Percentiles rank a stretch among this genome's conserved stretches.
These are phyloP conservation scores for Dicranocentrus wangi DNA, from an alignment of 2,888 invertebrate species.

Conservation along the genomic window DNA sequence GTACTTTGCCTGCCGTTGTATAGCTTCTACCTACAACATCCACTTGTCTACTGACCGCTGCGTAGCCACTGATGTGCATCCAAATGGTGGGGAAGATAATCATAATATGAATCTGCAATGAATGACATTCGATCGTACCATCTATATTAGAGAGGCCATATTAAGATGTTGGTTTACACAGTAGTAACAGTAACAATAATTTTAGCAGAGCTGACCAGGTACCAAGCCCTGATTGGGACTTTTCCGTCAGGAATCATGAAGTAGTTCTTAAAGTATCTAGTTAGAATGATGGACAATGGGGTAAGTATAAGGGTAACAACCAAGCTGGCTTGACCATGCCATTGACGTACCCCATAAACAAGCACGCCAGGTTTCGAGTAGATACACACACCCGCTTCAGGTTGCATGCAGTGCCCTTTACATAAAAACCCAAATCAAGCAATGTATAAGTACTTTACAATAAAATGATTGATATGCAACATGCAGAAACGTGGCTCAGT, in stretches of 20 bases:
- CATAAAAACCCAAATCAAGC: no score
- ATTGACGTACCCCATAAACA: slow-evolving; percentile 39
- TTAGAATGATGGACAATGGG: slow-evolving; percentile 21
- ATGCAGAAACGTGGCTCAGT: no score
- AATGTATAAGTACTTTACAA: no score
- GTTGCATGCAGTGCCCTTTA: no score
- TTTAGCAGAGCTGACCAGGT: slow-evolving; percentile 25
- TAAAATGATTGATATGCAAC: no score
- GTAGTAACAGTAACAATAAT: no score
- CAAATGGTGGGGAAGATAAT: slow-evolving; percentile 30
- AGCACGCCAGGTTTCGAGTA: slow-evolving; percentile 4
- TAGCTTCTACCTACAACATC: slow-evolving; percentile 19
- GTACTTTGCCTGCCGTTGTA: background rate
- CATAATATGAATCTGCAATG: slow-evolving; percentile 17
- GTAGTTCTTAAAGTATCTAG: slow-evolving; percentile 26
- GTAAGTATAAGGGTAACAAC: slow-evolving; percentile 22
- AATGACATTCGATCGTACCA: no score
- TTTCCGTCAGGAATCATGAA: slow-evolving; percentile 9
- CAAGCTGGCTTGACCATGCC: slow-evolving; percentile 33
- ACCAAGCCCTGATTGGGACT: slow-evolving; percentile 17
- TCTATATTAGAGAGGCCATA: no score
- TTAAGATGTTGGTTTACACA: no score
- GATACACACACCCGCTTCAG: slow-evolving; percentile 16
- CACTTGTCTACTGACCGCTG: slow-evolving; percentile 6
- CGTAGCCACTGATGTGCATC: slow-evolving; percentile 30